phyloP scores from a whole-genome alignment of 2,888 invertebrate genomes.

The Orchesella flavescens region DNA sequence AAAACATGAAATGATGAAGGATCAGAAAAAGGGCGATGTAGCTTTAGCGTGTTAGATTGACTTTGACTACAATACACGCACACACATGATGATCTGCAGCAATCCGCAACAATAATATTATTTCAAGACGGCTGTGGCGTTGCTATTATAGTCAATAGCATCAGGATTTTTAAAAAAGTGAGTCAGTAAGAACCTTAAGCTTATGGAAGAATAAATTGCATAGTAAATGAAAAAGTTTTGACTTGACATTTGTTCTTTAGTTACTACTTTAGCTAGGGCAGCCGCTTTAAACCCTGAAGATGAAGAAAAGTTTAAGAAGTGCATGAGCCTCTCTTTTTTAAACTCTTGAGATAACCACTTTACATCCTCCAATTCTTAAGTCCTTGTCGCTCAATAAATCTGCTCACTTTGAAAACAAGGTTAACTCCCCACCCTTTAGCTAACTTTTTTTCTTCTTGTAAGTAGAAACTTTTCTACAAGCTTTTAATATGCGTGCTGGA shows the following conservation, averaged over 20 bases:
- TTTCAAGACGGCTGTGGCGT: background rate
- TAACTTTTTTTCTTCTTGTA: slow-evolving; percentile 3
- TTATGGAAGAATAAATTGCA: slow-evolving; percentile 19
- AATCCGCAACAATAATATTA: slow-evolving; percentile 36
- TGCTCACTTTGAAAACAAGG: slow-evolving; percentile 68
- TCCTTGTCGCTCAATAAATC: slow-evolving; percentile 70
- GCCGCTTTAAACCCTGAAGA: no score
- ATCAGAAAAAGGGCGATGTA: background rate
- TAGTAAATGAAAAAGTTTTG: background rate
- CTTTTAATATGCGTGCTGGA: slow-evolving; percentile 11
- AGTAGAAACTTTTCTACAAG: background rate
- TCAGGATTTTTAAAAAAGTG: slow-evolving; percentile 5
- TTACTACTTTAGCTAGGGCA: no score
- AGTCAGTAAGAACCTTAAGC: background rate
- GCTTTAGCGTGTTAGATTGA: no score
- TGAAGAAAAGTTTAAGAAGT: background rate
- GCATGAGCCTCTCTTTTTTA: slow-evolving; percentile 34
- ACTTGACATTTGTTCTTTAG: slow-evolving; percentile 12
- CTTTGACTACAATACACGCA: background rate
- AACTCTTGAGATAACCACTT: slow-evolving; percentile 45
- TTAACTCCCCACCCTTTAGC: slow-evolving; percentile 69
- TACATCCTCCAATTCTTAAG: slow-evolving; percentile 8
- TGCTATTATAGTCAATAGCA: background rate
- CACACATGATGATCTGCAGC: background rate
- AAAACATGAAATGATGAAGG: background rate